Evolutionary conservation across 2,888 invertebrate genomes (phyloP), one percentile per base, ranked within the genome.

Genomic region (Caenorhabditis wallacei): DNA sequence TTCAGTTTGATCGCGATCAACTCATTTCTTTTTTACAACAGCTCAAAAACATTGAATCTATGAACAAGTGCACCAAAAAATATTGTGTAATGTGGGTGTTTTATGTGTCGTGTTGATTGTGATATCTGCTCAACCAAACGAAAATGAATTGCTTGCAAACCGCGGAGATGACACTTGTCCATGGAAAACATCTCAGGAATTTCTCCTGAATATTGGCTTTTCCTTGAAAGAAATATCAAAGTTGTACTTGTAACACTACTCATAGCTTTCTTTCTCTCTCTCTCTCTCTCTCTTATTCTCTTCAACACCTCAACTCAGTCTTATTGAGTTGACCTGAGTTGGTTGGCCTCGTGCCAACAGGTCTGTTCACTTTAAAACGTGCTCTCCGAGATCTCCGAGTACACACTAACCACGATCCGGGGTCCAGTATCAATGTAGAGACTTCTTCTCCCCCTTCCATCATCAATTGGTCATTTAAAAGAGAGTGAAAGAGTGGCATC

Each of bases 61-160:
- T 53, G 61, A 69, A 76, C 76, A 76, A 76, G 76, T 76, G 76
- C 76, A 76, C 76, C 59, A 68, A 66, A 24, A 46, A 24, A 24
- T 18, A 40, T 75, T 59, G 75, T 76, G 75, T 76, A 76, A 76
- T 69, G 76, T 75, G 75, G 66, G 75, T 75, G 75, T 76, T 76
- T 76, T 76, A 66, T 76, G 53, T 61, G 76, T 69, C 61, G 76
- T 76, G 76, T 61, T 76, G 76, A 76, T 76, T 68, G 76, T 76
- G 76, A 76, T 76, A 76, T 76, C 69, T 76, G 76, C 76, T 76
- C 76, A n/a, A 53, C 53, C 68, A 54, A 54, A 76, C 68, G 76
- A 76, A 69, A 76, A 76, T 76, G 69, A 76, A 76, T 76, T 76
- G 76, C 68, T 76, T 76, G 68, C 68, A 76, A 76, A 76, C 76